Evolutionary conservation across 2,113 vertebrate genomes (phyloP).

Genomic region (Nematolebias whitei): DNA sequence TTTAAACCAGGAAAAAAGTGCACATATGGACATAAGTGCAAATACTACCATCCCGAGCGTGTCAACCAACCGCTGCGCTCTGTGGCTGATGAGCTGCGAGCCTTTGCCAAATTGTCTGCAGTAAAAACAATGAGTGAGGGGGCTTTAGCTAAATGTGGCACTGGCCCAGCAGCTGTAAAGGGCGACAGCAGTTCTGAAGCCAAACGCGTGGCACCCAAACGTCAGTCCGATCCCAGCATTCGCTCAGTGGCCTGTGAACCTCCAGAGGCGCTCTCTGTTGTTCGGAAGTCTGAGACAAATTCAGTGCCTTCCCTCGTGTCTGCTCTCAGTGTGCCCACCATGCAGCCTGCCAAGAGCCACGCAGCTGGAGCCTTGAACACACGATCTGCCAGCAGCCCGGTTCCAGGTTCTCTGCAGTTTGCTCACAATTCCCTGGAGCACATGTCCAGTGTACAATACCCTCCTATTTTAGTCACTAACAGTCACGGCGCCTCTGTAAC

Average conservation of each 20-base stretch:
- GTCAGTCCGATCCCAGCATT: conserved; percentile 97
- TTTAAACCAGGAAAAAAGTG: conserved; percentile 92
- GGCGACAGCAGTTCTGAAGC: conserved; percentile 88
- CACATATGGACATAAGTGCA: conserved; percentile 99
- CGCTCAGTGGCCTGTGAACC: conserved; percentile 92
- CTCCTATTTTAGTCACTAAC: conserved; percentile 96
- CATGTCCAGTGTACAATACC: conserved; percentile 93
- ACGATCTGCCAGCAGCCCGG: conserved; percentile 96
- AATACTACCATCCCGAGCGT: conserved; percentile 98
- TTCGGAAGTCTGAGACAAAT: conserved; percentile 91
- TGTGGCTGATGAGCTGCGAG: conserved; percentile 96
- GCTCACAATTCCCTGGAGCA: conserved; percentile 93
- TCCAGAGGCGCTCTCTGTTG: conserved; percentile 86
- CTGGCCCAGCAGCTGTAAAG: conserved; percentile 80
- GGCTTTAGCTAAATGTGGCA: conserved; percentile 89
- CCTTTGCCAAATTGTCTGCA: conserved; percentile 96
- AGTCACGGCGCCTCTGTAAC: conserved; percentile 92
- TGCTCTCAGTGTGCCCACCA: conserved; percentile 94
- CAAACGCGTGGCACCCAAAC: conserved; percentile 94
- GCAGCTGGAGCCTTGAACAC: conserved; percentile 95
- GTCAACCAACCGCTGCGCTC: conserved; percentile 94
- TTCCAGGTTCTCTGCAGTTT: conserved; percentile 94
- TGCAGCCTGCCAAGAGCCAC: conserved; percentile 93
- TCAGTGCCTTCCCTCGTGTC: conserved; percentile 97
- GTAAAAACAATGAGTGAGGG: conserved; percentile 99